A percentile compares a stretch with the other conserved stretches of the same genome.
phyloP scores from a whole-genome alignment of 2,797 vertebrate genomes.

The Anisognathus igniventris region DNA sequence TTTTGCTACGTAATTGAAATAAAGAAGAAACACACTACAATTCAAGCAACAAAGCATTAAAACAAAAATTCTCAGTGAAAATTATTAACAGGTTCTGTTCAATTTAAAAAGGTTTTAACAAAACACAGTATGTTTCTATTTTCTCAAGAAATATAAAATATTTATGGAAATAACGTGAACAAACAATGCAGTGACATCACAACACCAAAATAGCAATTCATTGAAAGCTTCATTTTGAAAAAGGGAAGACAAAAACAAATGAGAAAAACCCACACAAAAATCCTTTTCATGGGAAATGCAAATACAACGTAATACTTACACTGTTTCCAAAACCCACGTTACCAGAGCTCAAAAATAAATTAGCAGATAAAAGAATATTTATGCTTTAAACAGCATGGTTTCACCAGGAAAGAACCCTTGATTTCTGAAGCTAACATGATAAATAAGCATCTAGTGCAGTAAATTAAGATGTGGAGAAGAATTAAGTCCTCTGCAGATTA shows the following conservation, averaged over 20 bases:
- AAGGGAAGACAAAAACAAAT: not conserved
- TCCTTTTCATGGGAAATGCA: not conserved
- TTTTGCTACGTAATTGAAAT: not conserved
- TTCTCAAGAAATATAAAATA: not conserved
- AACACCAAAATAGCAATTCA: not conserved
- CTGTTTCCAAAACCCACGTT: constrained; percentile 46
- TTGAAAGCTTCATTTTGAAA: not conserved
- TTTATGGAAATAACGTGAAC: not conserved
- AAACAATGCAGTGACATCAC: not conserved
- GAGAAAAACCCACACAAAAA: fast-evolving
- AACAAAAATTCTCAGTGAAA: not conserved
- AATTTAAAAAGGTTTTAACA: not conserved
- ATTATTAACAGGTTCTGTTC: not conserved
- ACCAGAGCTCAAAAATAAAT: not conserved
- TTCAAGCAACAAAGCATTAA: not conserved
- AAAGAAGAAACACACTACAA: not conserved
- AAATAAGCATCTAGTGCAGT: not conserved
- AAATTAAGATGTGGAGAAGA: not conserved
- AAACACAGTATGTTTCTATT: not conserved
- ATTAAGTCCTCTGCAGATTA: not conserved
- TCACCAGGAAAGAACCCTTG: not conserved
- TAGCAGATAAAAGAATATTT: not conserved
- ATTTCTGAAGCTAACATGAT: not conserved
- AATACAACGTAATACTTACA: not conserved
- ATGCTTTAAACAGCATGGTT: not conserved